phyloP scores from a whole-genome alignment of 2,113 vertebrate species.

The Pagrus major region DNA sequence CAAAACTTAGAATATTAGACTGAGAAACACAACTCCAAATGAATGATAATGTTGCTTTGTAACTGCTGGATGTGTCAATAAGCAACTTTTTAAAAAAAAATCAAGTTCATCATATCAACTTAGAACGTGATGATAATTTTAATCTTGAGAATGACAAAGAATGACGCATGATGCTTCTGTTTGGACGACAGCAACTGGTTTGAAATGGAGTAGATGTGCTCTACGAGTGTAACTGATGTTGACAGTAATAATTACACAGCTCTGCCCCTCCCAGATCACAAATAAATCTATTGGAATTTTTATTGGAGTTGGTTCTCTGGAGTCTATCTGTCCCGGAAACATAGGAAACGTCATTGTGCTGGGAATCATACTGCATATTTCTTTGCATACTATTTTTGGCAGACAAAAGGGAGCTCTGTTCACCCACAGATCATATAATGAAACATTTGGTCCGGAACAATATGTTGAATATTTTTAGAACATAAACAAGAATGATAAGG shows the following conservation, averaged over 20 bases:
- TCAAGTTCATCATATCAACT: background rate
- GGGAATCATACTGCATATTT: background rate
- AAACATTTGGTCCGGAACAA: background rate
- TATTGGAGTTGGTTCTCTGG: background rate
- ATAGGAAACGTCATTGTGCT: background rate
- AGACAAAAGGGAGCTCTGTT: background rate
- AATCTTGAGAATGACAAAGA: no score
- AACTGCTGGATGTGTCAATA: background rate
- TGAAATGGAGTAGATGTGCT: background rate
- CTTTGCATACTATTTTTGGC: background rate
- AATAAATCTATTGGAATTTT: background rate
- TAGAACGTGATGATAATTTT: background rate
- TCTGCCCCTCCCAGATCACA: background rate
- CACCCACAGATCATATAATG: background rate
- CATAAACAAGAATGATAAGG: background rate
- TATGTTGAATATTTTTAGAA: background rate
- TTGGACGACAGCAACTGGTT: background rate
- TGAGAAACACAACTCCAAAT: background rate
- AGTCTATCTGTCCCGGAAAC: no score
- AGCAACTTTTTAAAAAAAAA: no score
- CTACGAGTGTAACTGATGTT: background rate
- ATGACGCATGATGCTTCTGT: background rate
- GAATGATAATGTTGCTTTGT: background rate
- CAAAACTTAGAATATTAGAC: background rate
- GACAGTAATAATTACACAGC: background rate